Evolutionary conservation across 2,113 vertebrate genomes (phyloP), one percentile per base, ranked within the genome.

Genomic region (Elephantulus edwardii): DNA sequence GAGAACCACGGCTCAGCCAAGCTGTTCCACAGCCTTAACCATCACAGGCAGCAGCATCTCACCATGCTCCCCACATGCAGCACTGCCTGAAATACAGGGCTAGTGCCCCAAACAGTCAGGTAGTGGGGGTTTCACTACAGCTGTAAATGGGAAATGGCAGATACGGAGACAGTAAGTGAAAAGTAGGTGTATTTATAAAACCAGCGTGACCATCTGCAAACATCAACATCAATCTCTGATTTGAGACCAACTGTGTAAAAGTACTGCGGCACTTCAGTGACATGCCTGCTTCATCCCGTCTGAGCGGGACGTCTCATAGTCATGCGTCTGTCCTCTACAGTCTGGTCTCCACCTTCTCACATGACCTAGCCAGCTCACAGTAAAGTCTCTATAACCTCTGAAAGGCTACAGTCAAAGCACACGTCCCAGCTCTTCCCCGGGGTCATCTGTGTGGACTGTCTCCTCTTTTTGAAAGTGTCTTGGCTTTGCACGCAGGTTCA

Each of bases 231-330:
- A 24, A 62, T 48, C 14, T 60, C 50, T 7, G 66, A 40, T 60
- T 79, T n/a, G 19, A 6, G 52, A 84, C 90, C 33, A 92, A 35
- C 60, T 76, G 79, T 56, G 48, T 71, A 88, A 88, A 95, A 72
- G 2, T 5, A 42, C 54, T 2, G 33, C 4, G 48, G 19, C 46
- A 42, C n/a, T 81, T 58, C 75, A 79, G 40, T 42, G 64, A 75
- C 44, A 64, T 38, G 5, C 13, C 40, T 86, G 6, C 35, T 71
- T 71, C 38, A 38, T 38, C 11, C 9, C 19, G 74, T 75, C 22
- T 20, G 42, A 48, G 62, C 33, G 42, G 44, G 60, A 40, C 68
- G 33, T 62, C 68, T 48, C 13, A 66, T 22, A 56, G 9, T 26
- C 38, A 42, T 2, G 8, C 13, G 2, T 54, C 24, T 3, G 11